phyloP scores from a whole-genome alignment of 2,797 vertebrate genomes.

The Acanthornis magna region DNA sequence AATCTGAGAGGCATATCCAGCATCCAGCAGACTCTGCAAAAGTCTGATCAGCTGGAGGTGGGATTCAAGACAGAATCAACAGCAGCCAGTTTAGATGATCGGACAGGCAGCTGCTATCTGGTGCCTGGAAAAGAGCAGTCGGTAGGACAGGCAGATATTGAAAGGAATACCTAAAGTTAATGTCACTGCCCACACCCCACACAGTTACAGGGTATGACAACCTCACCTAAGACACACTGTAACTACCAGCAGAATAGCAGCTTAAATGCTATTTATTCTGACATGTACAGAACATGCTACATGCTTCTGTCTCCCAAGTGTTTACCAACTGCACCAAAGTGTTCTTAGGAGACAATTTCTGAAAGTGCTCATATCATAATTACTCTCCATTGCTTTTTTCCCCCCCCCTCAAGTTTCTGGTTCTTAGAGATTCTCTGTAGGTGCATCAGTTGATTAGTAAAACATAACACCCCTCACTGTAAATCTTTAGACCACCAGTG shows the following conservation, averaged over 20 bases:
- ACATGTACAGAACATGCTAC: fast-evolving
- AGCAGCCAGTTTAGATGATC: not conserved
- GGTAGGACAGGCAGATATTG: not conserved
- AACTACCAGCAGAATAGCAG: not conserved
- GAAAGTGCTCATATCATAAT: not conserved
- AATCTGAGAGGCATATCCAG: not conserved
- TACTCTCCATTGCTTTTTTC: not conserved
- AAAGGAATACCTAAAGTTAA: not conserved
- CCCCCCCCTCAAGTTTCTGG: not conserved
- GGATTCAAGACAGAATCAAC: not conserved
- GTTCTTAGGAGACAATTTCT: not conserved
- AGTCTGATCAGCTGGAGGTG: not conserved
- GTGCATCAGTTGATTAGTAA: not conserved
- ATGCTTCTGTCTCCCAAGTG: not conserved
- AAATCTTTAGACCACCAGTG: not conserved
- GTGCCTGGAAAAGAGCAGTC: not conserved
- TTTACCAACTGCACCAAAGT: not conserved
- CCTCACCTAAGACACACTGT: not conserved
- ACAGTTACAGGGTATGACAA: not conserved
- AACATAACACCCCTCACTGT: not conserved
- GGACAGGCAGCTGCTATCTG: not conserved
- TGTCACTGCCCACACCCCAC: too few species aligned
- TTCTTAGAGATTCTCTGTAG: not conserved
- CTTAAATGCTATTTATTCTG: not conserved
- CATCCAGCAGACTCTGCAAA: not conserved